Evolutionary conservation across 2,888 invertebrate genomes (phyloP).

Genomic region (Sturmia bella): DNA sequence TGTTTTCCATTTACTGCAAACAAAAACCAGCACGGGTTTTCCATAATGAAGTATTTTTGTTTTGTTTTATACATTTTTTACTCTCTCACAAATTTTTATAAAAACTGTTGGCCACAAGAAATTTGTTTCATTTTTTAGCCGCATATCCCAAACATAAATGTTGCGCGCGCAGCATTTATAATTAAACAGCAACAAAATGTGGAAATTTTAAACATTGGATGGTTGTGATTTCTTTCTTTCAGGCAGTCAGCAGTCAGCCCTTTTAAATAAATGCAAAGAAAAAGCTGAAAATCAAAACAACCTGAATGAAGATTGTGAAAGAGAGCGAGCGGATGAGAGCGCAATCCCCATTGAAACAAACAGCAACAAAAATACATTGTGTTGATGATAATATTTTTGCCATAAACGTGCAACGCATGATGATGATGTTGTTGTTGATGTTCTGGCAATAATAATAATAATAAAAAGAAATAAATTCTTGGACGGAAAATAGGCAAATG

Average conservation of each 20-base stretch:
- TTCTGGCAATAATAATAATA: constrained; percentile 44
- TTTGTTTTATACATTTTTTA: neutral
- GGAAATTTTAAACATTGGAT: constrained; percentile 6
- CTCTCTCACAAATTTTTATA: neutral
- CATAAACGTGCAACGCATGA: constrained; percentile 55
- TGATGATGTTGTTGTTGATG: constrained; percentile 11
- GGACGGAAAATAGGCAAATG: constrained; percentile 50
- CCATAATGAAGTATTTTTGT: constrained; percentile 8
- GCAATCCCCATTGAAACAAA: constrained; percentile 36
- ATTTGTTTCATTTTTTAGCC: constrained; percentile 5
- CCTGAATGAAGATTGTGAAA: constrained; percentile 47
- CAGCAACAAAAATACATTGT: constrained; percentile 29
- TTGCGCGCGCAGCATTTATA: constrained; percentile 70
- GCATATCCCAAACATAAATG: constrained; percentile 36
- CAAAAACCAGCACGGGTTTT: constrained; percentile 36
- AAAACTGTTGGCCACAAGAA: constrained; percentile 14
- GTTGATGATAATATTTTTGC: constrained; percentile 52
- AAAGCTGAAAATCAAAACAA: constrained; percentile 52
- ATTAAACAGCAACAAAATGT: constrained; percentile 48
- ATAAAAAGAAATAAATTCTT: constrained; percentile 1
- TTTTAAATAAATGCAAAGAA: constrained; percentile 25
- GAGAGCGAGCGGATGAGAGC: constrained; percentile 23
- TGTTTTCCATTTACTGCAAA: neutral
- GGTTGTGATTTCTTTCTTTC: constrained; percentile 16
- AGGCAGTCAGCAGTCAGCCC: constrained; percentile 23